Percentiles rank a stretch among this genome's conserved stretches.
phyloP scores from a whole-genome alignment of 2,797 vertebrate species.

The Vireo griseus region DNA sequence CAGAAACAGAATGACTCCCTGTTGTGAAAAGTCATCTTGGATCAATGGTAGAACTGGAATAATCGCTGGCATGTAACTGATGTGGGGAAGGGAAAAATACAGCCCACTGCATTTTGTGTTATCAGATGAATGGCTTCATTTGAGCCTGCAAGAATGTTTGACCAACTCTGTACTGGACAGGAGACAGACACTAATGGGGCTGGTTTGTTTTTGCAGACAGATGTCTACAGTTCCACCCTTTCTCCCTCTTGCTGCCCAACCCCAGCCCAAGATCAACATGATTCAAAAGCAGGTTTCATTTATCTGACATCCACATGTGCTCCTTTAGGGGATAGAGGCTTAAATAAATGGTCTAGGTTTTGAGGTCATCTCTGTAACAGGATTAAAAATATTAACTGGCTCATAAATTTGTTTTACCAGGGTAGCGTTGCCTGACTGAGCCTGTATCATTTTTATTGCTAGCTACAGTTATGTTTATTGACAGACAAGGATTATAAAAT shows the following conservation, averaged over 20 bases:
- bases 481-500: constrained; percentile 68
- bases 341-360: constrained; percentile 40
- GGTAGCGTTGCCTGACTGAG: constrained; percentile 15
- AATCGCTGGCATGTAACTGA: constrained; percentile 7
- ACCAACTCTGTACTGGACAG: neutral
- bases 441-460: constrained; percentile 57
- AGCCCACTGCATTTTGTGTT: neutral
- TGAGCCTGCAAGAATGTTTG: neutral
- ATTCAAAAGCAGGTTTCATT: constrained; percentile 43
- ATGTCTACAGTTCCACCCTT: neutral
- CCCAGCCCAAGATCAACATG: constrained; percentile 6
- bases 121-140: neutral
- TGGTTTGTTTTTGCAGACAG: constrained; percentile 14
- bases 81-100: constrained; percentile 3
- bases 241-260: constrained; percentile 5
- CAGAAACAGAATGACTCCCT: constrained; percentile 14
- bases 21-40: constrained; percentile 45
- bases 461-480: constrained; percentile 66
- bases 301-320: constrained; percentile 19
- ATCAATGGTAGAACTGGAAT: constrained; percentile 33
- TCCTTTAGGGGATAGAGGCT: constrained; percentile 19
- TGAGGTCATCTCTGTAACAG: constrained; percentile 57
- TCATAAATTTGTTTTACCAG: constrained; percentile 58
- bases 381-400: constrained; percentile 64
- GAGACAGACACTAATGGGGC: neutral